A percentile compares a stretch with the other conserved stretches of the same genome.
These are phyloP conservation scores for Scortum barcoo DNA, from an alignment of 2,113 vertebrate genomes.

Conservation along the genomic window DNA sequence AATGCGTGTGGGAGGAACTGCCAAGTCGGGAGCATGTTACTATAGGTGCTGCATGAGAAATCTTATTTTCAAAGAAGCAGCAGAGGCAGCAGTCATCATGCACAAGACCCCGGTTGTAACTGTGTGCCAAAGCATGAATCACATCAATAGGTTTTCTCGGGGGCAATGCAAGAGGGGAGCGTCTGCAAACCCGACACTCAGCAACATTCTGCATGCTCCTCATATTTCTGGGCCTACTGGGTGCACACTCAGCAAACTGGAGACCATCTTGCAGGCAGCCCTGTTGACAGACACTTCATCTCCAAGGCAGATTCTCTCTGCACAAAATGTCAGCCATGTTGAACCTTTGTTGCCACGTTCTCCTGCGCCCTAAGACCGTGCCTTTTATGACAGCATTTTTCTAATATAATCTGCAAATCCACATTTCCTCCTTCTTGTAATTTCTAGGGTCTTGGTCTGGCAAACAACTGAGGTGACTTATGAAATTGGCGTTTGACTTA, in stretches of 20 bases:
- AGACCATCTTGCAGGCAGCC: conserved; percentile 47
- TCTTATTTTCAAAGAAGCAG: conserved; percentile 43
- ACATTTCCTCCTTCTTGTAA: conserved; percentile 41
- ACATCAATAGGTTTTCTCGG: conserved; percentile 44
- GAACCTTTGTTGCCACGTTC: conserved; percentile 38
- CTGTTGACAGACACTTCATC: conserved; percentile 70
- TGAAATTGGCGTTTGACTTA: conserved; percentile 43
- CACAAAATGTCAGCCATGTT: conserved; percentile 48
- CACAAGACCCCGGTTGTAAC: conserved; percentile 8
- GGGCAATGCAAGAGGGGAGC: conserved; percentile 16
- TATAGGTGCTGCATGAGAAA: conserved; percentile 42
- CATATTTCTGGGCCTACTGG: conserved; percentile 63
- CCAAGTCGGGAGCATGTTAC: conserved; percentile 26
- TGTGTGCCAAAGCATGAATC: conserved; percentile 55
- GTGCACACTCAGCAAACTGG: conserved; percentile 69
- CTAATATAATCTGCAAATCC: conserved; percentile 45
- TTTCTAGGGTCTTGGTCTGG: conserved; percentile 45
- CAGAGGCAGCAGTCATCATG: conserved; percentile 19
- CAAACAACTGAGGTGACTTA: conserved; percentile 37
- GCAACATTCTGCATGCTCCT: conserved; percentile 68
- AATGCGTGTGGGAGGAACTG: conserved; percentile 40
- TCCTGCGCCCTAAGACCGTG: conserved; percentile 13
- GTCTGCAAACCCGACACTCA: conserved; percentile 54
- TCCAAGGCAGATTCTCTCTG: conserved; percentile 50
- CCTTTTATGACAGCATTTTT: conserved; percentile 21